Evolutionary conservation across 2,797 vertebrate genomes (phyloP).

Genomic region (Enteromius anoplus): DNA sequence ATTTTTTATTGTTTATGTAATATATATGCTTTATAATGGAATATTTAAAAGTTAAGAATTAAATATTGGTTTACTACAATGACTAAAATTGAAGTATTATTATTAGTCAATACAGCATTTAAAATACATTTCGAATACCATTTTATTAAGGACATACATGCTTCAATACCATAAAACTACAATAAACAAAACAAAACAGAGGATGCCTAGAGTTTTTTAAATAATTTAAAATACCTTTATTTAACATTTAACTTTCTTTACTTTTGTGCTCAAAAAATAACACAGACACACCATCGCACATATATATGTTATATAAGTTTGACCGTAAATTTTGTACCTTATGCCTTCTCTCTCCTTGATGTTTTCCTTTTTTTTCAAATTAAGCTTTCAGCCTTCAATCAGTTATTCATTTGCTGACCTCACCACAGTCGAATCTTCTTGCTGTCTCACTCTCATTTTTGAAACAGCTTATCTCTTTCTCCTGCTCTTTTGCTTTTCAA

Average conservation of each 20-base stretch:
- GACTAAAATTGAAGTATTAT: neutral
- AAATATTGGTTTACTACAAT: no score
- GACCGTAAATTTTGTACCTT: neutral
- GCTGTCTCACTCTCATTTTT: neutral
- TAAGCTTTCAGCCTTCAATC: neutral
- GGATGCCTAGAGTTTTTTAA: neutral
- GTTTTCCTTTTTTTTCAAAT: conserved; percentile 1
- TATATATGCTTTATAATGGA: no score
- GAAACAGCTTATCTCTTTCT: neutral
- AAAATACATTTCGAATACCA: neutral
- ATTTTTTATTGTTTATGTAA: no score
- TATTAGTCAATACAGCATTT: neutral
- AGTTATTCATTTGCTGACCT: neutral
- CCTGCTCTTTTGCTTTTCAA: conserved; percentile 7
- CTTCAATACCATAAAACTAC: no score
- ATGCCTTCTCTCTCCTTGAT: neutral
- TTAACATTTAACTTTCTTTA: neutral
- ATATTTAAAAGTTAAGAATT: no score
- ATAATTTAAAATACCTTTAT: neutral
- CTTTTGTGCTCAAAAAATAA: neutral
- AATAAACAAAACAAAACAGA: no score
- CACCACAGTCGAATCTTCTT: neutral
- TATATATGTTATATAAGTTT: neutral
- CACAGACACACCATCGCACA: no score
- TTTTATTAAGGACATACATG: no score